Evolutionary conservation across 2,888 invertebrate species (phyloP), one percentile per base, ranked within the genome.

Genomic region (Cryptus viduatorius): DNA sequence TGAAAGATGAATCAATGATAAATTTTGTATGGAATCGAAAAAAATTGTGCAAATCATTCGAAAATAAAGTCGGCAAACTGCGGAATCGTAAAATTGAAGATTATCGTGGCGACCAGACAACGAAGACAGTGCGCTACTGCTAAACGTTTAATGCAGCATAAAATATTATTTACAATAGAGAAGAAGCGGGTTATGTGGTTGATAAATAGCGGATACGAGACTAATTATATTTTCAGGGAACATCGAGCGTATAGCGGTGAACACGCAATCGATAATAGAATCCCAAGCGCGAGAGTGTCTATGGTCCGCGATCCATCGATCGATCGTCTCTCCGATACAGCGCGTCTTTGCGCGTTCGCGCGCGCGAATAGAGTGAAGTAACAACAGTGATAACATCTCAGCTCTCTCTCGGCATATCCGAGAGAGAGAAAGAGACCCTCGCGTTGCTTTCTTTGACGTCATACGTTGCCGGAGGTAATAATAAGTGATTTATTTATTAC

Each of bases 401-500:
- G 75, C 83, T 77, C 19, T 56, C 19, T 56, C 73, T 75, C 76
- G 50, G 72, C 77, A 83, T 71, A 76, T 67, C 48, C 79, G 59
- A 71, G 83, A 83, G 83, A 83, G 65, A 19, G 67, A 16, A n/a
- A 16, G 10, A 37, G 68, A 24, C 19, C 12, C 56, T 19, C 24
- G 12, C 56, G 24, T 56, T 56, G 56, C 16, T 56, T 81, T 80
- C 16, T 56, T 81, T 80, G 80, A 84, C 80, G 83, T 84, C 76
- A 80, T 72, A 31, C 72, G 59, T 19, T 24, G 42, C 65, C 42
- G 46, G 59, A 61, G 77, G 76, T 84, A 72, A 84, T 84, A 73
- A 84, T 73, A 77, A 72, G 42, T 71, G 50, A 80, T 72, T 84
- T 81, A 84, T 84, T 80, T 80, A 80, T 84, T 44, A 67, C 76